Evolutionary conservation across 2,113 vertebrate genomes (phyloP).

Genomic region (Chrysemys picta): DNA sequence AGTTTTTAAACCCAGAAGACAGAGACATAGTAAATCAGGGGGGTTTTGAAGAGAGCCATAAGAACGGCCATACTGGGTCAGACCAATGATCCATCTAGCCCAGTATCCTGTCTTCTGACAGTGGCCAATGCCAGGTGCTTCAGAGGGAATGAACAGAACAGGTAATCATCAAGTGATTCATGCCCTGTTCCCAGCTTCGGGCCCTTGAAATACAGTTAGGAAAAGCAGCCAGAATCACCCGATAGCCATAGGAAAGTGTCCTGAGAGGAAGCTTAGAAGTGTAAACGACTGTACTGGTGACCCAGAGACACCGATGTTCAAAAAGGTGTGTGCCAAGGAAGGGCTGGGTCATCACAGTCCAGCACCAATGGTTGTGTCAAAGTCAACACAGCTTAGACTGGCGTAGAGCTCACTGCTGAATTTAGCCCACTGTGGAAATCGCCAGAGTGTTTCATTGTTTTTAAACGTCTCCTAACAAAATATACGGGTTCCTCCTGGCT

Average conservation of each 20-base stretch:
- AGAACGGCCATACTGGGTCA: no score
- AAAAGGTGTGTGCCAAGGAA: neutral
- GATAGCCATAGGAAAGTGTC: neutral
- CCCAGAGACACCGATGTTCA: neutral
- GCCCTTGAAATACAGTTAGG: neutral
- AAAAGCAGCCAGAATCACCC: neutral
- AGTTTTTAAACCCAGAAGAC: neutral
- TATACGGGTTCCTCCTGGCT: neutral
- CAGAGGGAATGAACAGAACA: no score
- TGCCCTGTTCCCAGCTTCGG: no score
- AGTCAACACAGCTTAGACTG: neutral
- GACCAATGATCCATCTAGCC: no score
- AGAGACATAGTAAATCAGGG: neutral
- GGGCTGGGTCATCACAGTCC: neutral
- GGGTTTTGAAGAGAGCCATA: neutral
- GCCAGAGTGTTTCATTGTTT: accelerated
- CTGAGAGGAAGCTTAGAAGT: neutral
- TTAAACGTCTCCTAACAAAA: slow-evolving; percentile 22
- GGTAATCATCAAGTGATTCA: no score
- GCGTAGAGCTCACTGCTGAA: neutral
- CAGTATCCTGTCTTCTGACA: no score
- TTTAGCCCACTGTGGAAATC: neutral
- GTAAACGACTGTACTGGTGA: neutral
- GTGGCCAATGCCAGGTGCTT: no score
- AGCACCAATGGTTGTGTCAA: neutral